Evolutionary conservation across 2,113 vertebrate genomes (phyloP).

Genomic region (Callospermophilus lateralis): DNA sequence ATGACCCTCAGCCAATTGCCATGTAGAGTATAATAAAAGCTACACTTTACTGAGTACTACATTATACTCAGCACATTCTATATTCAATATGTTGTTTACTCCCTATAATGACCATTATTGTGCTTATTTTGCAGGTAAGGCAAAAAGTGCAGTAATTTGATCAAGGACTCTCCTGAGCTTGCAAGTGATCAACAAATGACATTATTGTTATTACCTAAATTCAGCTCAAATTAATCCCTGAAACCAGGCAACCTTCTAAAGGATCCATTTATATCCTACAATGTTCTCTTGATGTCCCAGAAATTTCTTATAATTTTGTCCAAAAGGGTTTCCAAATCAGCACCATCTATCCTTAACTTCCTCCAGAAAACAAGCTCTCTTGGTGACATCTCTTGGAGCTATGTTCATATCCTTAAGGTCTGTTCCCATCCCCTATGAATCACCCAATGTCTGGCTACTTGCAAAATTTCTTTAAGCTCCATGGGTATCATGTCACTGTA

Average conservation of each 20-base stretch:
- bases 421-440: background rate
- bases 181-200: background rate
- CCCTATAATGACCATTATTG: background rate
- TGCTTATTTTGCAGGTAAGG: background rate
- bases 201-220: background rate
- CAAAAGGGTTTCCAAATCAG: background rate
- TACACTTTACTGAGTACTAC: background rate
- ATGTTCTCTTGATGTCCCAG: background rate
- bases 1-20: background rate
- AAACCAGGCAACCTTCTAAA: constrained; percentile 23
- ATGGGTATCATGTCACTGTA: background rate
- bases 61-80: background rate
- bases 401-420: background rate
- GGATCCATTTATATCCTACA: background rate
- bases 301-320: background rate
- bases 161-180: background rate
- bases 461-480: background rate
- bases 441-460: background rate
- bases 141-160: background rate
- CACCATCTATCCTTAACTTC: background rate
- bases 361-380: background rate
- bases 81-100: background rate
- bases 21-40: background rate
- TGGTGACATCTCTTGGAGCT: background rate
- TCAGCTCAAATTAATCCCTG: background rate